Conservation (phyloP, 2,888 invertebrate species). For the Drosophila kokeensis region DNA sequence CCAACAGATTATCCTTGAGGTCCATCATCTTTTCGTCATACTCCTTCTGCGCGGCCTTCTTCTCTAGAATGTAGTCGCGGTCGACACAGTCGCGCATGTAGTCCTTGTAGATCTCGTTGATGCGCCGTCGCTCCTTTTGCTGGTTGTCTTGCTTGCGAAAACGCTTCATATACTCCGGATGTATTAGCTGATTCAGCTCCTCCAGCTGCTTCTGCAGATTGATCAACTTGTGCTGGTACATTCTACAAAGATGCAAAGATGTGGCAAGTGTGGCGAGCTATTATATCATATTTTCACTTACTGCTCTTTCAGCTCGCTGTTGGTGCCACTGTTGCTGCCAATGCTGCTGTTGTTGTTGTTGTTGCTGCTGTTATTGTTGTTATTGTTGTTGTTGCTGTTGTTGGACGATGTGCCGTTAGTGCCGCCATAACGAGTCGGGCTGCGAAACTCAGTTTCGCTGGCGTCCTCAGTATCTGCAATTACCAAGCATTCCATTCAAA, state of each 20-base stretch:
- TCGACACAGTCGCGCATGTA: constrained; percentile 95
- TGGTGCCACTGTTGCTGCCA: constrained; percentile 81
- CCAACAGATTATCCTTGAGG: constrained; percentile 93
- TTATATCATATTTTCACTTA: constrained; percentile 55
- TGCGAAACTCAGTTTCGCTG: constrained; percentile 96
- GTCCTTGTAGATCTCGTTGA: constrained; percentile 92
- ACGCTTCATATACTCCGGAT: constrained; percentile 93
- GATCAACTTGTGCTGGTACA: constrained; percentile 95
- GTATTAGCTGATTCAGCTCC: constrained; percentile 93
- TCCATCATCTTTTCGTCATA: constrained; percentile 97
- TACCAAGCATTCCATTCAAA: constrained; percentile 22
- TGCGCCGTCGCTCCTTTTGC: constrained; percentile 91
- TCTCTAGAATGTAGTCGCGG: constrained; percentile 94
- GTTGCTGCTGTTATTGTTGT: constrained; percentile 12
- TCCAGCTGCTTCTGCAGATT: constrained; percentile 95
- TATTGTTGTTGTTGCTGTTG: constrained; percentile 51
- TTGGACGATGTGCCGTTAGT: constrained; percentile 66
- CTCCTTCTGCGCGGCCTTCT: constrained; percentile 94
- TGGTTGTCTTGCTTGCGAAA: constrained; percentile 93
- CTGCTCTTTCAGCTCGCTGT: constrained; percentile 85
- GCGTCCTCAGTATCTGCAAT: constrained; percentile 96
- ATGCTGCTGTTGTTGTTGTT: constrained; percentile 40
- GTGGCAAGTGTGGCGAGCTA: not conserved
- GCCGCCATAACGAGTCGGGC: constrained; percentile 82
- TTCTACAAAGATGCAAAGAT: constrained; percentile 86